Base-by-base conservation (phyloP, 2,888 invertebrate species). In the Cryptocephalus moraei region DNA sequence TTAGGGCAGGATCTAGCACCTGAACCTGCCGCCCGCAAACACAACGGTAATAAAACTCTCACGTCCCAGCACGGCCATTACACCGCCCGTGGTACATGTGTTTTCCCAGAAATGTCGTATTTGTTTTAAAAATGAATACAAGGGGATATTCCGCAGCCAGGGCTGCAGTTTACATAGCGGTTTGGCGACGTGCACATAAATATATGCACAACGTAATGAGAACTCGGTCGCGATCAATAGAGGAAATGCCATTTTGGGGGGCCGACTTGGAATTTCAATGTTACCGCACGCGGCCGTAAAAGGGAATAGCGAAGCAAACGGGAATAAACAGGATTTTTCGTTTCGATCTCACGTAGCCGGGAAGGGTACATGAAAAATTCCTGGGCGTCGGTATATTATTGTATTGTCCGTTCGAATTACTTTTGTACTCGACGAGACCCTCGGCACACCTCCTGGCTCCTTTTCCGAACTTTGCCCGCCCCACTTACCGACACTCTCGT, bases 41-140 rank as follows among this genome's bases (percentile, higher is more conserved):
- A 61, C 59, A 59, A 62, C 59, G 59, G 61, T 59, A 64, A 63
- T 64, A 64, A 64, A 64, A 62, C 60, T 60, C 58, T 62, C 63
- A 63, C 64, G 64, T 63, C 56, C 53, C 52, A 42, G 46, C 49
- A 49, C 53, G 55, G 54, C 62, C 58, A 58, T 63, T 64, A 62
- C 56, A 56, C 53, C 52, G 22, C 49, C 48, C 49, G 55, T 50
- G 50, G 56, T 62, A 60, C 59, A 62, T 62, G 60, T 63, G 62
- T 58, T 62, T 54, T 52, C 52, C 49, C 52, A 51, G 52, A 60
- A 57, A 60, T 59, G 61, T 60, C 62, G 59, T 60, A 57, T 62
- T 63, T 62, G 54, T 61, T 61, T 61, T 60, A 61, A 62, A 63
- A 62, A 62, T 62, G 59, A 58, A 61, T 61, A 56, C 45, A 47